Conservation (phyloP, 2,888 invertebrate genomes). For the Acronicta psi region DNA sequence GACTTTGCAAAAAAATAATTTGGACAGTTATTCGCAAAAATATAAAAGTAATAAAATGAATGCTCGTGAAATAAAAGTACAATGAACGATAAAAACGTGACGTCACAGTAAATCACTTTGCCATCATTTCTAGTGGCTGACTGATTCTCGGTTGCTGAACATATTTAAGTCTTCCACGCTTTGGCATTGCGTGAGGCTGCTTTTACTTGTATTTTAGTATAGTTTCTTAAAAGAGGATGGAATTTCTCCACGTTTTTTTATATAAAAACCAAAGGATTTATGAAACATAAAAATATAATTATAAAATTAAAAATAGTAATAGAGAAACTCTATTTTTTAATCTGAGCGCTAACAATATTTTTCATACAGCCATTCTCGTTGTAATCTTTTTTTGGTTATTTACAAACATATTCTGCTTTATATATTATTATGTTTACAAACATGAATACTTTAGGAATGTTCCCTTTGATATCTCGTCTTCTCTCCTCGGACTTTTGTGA, state of each 20-base stretch:
- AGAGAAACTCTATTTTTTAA: neutral
- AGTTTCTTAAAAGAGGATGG: neutral
- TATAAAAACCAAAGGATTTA: conserved; percentile 4
- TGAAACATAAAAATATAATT: neutral
- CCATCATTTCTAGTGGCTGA: neutral
- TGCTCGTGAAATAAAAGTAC: neutral
- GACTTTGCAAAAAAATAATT: neutral
- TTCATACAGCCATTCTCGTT: neutral
- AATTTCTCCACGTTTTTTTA: no score
- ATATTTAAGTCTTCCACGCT: neutral
- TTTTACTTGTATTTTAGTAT: neutral
- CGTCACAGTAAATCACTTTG: no score
- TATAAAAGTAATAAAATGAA: neutral
- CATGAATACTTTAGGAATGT: no score
- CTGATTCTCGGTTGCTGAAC: neutral
- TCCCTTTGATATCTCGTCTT: no score
- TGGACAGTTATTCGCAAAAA: no score
- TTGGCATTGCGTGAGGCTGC: conserved; percentile 1
- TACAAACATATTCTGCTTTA: no score
- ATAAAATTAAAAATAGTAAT: neutral
- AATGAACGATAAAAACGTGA: neutral
- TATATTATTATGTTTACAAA: no score
- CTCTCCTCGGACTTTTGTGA: no score
- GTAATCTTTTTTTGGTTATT: neutral
- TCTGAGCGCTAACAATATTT: neutral